Base-by-base conservation (phyloP, 2,113 vertebrate genomes). In the Alexandromys fortis region DNA sequence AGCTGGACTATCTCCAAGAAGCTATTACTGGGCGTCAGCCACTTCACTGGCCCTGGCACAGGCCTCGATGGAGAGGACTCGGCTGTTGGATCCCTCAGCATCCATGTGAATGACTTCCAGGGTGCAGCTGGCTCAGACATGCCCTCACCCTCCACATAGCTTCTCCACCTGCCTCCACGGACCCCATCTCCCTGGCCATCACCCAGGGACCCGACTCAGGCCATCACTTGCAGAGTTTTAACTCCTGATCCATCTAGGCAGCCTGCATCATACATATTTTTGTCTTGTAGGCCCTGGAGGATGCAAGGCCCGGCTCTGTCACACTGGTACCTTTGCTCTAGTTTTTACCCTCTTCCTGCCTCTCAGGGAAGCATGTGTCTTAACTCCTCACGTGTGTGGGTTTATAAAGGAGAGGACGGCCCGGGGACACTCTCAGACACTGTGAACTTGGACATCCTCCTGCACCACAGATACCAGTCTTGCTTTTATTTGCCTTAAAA, bases 11-110 rank as follows among this genome's bases (percentile, higher is more conserved):
- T 45, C 38, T 17, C 9, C 83, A 35, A 35, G 35, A 30, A 33
- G 83, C 30, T 38, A 1, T 16, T 42, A 24, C 11, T 35, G 9
- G 7, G 13, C 38, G 2, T 5, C 5, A 16, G 22, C 30, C 0
- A 2, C 38, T 81, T 55, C 7, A 0, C 2, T 1, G 76, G 79
- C 19, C 0, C 38, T 11, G 38, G 65, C 7, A 0, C 6, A 11
- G 16, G 19, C 65, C 42, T 0, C 0, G 3, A 42, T 5, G 79
- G n/a, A 76, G 82, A 63, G 28, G 55, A 33, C 26, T 8, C 2
- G 81, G 33, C 17, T 42, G 13, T 3, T 0, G 0, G 7, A 0
- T 73, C n/a, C 21, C 79, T 35, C 2, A 0, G 5, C 49, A 52
- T 12, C 24, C 0, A 6, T 0, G 4, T 17, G 35, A 33, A 10